Percentiles rank a stretch among this genome's conserved stretches.
phyloP scores from a whole-genome alignment of 2,113 vertebrate genomes.

The Ciconia boyciana region DNA sequence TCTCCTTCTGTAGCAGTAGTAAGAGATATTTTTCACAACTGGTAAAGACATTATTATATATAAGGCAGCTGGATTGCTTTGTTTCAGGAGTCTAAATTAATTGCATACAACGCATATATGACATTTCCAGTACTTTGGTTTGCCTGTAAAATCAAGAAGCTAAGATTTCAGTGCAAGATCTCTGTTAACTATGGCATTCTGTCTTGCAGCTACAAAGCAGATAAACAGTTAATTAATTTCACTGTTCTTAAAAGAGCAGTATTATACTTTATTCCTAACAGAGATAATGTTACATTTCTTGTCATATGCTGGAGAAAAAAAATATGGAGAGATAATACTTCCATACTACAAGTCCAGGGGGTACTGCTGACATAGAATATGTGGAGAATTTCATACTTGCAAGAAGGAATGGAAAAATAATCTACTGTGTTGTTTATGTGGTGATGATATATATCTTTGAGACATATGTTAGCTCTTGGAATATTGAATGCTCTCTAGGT shows the following conservation, averaged over 20 bases:
- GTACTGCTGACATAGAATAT: slow-evolving; percentile 41
- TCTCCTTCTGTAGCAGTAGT: neutral
- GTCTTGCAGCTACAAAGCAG: neutral
- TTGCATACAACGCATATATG: neutral
- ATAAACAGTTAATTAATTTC: neutral
- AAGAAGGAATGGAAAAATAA: slow-evolving; percentile 55
- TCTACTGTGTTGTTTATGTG: slow-evolving; percentile 32
- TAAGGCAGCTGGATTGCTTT: neutral
- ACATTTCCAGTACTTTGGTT: neutral
- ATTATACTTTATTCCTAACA: neutral
- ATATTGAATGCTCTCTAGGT: slow-evolving; percentile 42
- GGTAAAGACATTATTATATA: neutral
- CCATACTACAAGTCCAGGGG: neutral
- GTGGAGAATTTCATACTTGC: slow-evolving; percentile 50
- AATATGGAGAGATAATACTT: neutral
- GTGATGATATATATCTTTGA: slow-evolving; percentile 46
- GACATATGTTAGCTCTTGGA: slow-evolving; percentile 49
- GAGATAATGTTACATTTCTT: neutral
- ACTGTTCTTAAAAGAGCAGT: neutral
- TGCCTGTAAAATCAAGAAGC: neutral
- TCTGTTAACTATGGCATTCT: neutral
- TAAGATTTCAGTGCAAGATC: neutral
- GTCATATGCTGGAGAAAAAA: neutral
- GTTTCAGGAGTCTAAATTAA: neutral
- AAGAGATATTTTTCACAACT: neutral